Conservation (phyloP, 2,888 invertebrate species). For the Lochmaea crataegi region DNA sequence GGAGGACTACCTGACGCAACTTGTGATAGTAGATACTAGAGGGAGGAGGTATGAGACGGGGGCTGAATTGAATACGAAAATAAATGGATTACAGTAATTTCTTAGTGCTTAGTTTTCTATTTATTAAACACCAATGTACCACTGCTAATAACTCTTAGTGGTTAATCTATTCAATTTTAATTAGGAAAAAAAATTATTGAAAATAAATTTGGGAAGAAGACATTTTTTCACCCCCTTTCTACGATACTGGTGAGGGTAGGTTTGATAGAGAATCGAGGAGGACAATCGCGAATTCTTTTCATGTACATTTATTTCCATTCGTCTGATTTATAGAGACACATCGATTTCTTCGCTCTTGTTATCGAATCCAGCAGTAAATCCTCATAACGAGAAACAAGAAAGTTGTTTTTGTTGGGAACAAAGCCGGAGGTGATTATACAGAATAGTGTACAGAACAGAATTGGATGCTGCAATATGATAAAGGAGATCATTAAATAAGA, state of each 20-base stretch:
- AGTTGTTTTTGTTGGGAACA: conserved; percentile 10
- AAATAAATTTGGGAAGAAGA: too few relatives aligned
- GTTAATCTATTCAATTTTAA: too few relatives aligned
- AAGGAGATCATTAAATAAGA: background rate
- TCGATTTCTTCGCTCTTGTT: conserved; percentile 37
- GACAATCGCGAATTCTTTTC: conserved; percentile 31
- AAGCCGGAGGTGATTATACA: conserved; percentile 1
- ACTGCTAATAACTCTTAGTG: too few relatives aligned
- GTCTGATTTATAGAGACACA: conserved; percentile 38
- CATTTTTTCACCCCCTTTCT: background rate
- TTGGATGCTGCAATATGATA: background rate
- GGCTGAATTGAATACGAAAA: too few relatives aligned
- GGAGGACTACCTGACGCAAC: too few relatives aligned
- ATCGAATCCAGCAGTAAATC: conserved; percentile 36
- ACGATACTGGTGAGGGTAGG: conserved; percentile 16
- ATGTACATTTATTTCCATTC: conserved; percentile 40
- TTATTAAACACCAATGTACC: too few relatives aligned
- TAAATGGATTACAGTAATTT: too few relatives aligned
- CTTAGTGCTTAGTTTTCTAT: too few relatives aligned
- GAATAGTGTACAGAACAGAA: background rate
- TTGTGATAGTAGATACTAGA: too few relatives aligned
- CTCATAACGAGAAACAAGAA: conserved; percentile 34
- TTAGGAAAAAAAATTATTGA: too few relatives aligned
- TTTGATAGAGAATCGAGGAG: conserved; percentile 21
- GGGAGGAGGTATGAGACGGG: too few relatives aligned